Evolutionary conservation across 2,888 invertebrate genomes (phyloP).

Genomic region (Cerastis leucographa): DNA sequence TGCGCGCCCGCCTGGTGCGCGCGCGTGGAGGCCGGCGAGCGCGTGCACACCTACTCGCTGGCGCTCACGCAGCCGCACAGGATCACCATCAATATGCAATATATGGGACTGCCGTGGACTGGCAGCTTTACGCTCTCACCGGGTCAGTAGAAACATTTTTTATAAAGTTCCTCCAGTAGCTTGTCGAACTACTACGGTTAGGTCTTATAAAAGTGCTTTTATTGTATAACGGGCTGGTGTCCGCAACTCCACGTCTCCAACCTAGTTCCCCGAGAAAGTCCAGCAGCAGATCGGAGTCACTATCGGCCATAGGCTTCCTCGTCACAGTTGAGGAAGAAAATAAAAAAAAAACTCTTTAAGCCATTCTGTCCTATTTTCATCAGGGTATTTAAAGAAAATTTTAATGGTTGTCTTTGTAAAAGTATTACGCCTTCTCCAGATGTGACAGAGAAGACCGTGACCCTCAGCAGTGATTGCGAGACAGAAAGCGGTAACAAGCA

Average conservation of each 20-base stretch:
- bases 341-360: neutral
- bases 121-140: constrained; percentile 93
- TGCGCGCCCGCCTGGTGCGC: constrained; percentile 76
- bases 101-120: constrained; percentile 93
- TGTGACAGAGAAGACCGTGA: constrained; percentile 92
- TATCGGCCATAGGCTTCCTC: neutral
- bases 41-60: constrained; percentile 92
- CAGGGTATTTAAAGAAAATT: neutral
- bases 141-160: constrained; percentile 75
- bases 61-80: constrained; percentile 91
- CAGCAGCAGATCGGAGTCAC: too few species aligned
- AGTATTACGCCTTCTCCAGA: constrained; percentile 79
- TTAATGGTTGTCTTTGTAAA: neutral
- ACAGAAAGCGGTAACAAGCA: constrained; percentile 92
- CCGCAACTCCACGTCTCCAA: too few species aligned
- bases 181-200: neutral
- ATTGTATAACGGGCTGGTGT: too few species aligned
- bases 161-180: neutral
- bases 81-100: constrained; percentile 88
- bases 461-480: constrained; percentile 92
- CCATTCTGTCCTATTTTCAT: neutral
- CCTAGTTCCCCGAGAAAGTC: too few species aligned
- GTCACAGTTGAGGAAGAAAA: neutral
- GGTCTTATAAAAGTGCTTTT: too few species aligned
- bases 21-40: constrained; percentile 93